Base-by-base conservation (phyloP, 2,888 invertebrate genomes). In the Drosophila helvetica region DNA sequence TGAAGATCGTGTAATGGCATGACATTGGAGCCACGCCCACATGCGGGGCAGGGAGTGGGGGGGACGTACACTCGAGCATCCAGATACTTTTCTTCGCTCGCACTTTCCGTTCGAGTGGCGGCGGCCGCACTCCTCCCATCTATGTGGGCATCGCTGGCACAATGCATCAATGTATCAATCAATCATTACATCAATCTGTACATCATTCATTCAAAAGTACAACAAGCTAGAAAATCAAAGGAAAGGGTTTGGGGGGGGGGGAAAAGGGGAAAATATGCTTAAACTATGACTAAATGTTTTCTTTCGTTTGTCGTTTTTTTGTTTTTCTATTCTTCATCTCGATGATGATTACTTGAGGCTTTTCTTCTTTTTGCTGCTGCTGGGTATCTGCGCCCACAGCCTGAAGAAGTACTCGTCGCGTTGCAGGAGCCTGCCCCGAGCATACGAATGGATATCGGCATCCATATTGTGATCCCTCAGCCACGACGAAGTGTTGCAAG, bases 401-500 rank as follows among this genome's bases (percentile, higher is more conserved):
- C 96, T 95, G 95, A 98, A 98, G 95, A 98, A 98, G 93, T 98
- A 98, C 93, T 98, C 98, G 91, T 98, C 97, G 88, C 96, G 95
- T 79, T 96, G 94, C 57, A 97, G 93, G 58, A 98, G 93, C 67
- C 96, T 95, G 75, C 96, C 96, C 80, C 96, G 95, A n/a, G 97
- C 96, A 92, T 98, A 98, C 48, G 96, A 96, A 81, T 95, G 94
- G 81, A 98, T 97, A 90, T 98, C 97, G 3, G 98, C 97, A 92
- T 98, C 98, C 96, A 98, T 97, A 88, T 97, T 96, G 91, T 97
- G 96, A 75, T 98, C 97, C 66, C 97, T 94, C 90, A 98, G 94
- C 98, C 98, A 99, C 8, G 97, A 97, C 42, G 97, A 96, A 61
- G 97, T 97, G 47, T 97, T 97, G 92, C 98, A 97, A n/a, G 97